Evolutionary conservation across 2,113 vertebrate species (phyloP).

Genomic region (Actenoides hombroni): DNA sequence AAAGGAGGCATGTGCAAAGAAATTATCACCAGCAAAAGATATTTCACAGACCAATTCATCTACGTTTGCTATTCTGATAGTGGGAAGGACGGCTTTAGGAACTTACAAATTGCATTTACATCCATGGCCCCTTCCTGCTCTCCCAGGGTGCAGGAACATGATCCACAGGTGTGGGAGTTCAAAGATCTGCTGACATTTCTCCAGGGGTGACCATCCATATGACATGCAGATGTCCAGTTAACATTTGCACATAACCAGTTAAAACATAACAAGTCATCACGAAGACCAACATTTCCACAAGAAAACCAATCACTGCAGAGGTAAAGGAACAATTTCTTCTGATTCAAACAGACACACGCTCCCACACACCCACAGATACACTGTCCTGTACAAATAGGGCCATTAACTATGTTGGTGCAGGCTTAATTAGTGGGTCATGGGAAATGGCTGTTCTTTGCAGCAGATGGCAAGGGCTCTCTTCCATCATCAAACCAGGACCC

Average conservation of each 20-base stretch:
- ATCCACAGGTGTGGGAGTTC: background rate
- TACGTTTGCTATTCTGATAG: background rate
- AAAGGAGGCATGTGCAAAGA: background rate
- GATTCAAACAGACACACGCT: background rate
- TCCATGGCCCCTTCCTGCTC: background rate
- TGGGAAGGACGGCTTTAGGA: background rate
- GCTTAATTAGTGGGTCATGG: background rate
- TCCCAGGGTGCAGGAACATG: background rate
- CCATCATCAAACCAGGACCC: background rate
- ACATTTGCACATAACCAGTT: background rate
- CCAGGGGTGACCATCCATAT: background rate
- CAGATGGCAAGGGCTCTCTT: background rate
- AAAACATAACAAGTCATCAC: background rate
- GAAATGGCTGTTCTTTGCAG: background rate
- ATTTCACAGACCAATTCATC: background rate
- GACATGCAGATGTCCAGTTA: background rate
- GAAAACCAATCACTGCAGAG: fast-evolving
- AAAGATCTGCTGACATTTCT: background rate
- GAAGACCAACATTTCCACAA: background rate
- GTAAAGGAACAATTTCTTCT: background rate
- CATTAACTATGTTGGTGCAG: background rate
- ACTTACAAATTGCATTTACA: background rate
- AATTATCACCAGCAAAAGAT: background rate
- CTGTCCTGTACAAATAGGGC: background rate
- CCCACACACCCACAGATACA: background rate